Evolutionary conservation across 2,113 vertebrate species (phyloP).

Genomic region (Perca fluviatilis): DNA sequence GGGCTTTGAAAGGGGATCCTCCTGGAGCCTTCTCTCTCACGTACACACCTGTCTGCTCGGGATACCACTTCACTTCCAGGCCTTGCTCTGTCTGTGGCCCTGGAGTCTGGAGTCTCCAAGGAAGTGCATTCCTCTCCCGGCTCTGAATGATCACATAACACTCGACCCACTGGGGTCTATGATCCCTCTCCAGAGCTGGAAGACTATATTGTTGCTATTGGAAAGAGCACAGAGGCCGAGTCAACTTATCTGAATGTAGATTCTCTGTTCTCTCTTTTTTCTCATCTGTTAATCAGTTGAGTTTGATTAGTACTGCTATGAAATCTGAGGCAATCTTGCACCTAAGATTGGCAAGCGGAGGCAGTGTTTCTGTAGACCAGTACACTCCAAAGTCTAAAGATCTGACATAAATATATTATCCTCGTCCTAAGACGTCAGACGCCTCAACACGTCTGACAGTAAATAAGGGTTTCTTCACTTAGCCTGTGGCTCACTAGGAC

Average conservation of each 20-base stretch:
- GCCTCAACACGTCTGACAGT: constrained; percentile 39
- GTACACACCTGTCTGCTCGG: constrained; percentile 76
- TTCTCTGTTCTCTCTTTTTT: constrained; percentile 15
- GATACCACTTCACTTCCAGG: constrained; percentile 72
- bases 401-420: constrained; percentile 7
- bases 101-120: constrained; percentile 73
- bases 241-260: constrained; percentile 23
- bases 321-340: constrained; percentile 33
- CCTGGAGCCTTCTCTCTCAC: constrained; percentile 58
- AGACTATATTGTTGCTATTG: constrained; percentile 48
- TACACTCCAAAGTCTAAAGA: not conserved
- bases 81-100: constrained; percentile 69
- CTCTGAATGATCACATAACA: constrained; percentile 77
- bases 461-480: constrained; percentile 14
- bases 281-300: constrained; percentile 24
- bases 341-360: not conserved
- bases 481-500: constrained; percentile 35
- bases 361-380: constrained; percentile 4
- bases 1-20: constrained; percentile 80
- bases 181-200: constrained; percentile 47
- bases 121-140: constrained; percentile 77
- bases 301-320: constrained; percentile 27
- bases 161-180: constrained; percentile 41
- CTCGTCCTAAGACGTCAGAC: not conserved
- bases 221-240: not conserved